Percentiles rank a stretch among this genome's conserved stretches.
Conservation (phyloP, 92 coral and sea anemone species). For the Porites rus region DNA sequence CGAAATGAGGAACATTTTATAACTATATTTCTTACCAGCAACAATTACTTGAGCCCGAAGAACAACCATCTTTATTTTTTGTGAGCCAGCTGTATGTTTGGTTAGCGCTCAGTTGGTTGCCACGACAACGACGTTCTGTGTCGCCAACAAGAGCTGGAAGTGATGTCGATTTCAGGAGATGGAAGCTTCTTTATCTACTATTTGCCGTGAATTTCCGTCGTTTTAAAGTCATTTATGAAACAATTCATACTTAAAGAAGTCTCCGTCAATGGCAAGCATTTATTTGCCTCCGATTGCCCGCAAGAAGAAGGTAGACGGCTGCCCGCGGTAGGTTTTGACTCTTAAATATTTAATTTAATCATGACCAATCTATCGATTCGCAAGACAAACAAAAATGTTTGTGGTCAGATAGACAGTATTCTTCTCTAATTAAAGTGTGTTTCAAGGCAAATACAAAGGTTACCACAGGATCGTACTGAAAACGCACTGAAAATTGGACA, state of each 20-base stretch:
- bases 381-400: constrained; percentile 38
- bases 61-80: constrained; percentile 79
- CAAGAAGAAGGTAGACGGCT: constrained; percentile 95
- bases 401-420: constrained; percentile 41
- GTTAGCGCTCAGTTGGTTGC: constrained; percentile 34
- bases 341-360: constrained; percentile 36
- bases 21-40: constrained; percentile 68
- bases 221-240: not conserved
- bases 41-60: constrained; percentile 89
- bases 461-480: too few relatives aligned
- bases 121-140: constrained; percentile 35
- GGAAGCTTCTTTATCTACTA: not conserved
- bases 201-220: not conserved
- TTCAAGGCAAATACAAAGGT: not conserved
- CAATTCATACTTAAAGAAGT: not conserved
- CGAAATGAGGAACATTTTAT: not conserved
- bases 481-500: too few relatives aligned
- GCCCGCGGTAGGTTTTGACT: constrained; percentile 78
- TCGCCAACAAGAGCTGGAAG: not conserved
- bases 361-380: constrained; percentile 20
- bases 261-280: constrained; percentile 80
- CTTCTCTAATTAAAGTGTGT: constrained; percentile 10
- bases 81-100: constrained; percentile 49
- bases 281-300: constrained; percentile 98
- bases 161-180: not conserved